Base-by-base conservation (phyloP, 2,797 vertebrate species). In the Labeo calbasu region DNA sequence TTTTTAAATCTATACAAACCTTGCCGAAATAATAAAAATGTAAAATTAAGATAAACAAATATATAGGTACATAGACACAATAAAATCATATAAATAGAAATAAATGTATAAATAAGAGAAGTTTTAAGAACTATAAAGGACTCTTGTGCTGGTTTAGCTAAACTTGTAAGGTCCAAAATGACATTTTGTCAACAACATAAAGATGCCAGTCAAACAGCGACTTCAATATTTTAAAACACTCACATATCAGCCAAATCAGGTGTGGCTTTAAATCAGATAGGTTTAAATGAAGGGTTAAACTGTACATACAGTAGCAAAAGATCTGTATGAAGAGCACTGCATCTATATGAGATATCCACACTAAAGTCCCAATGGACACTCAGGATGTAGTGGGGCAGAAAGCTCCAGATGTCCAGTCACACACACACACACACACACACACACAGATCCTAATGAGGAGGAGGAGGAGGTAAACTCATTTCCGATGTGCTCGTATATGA, bases 401-500 rank as follows among this genome's bases (percentile, higher is more conserved):
- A 63, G 63, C 50, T 28, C 14, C 61, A 23, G 23, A 73, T 77
- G 72, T 76, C n/a, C 25, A 75, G 25, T 51, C 61, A 66, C 46
- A 23, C 79, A 68, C 50, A 71, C 63, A 50, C 76, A 19, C 28
- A 32, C 63, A 50, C 76, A 19, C 28, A 32, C 28, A 32, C 19
- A 55, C 53, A 9, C 53, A 19, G 12, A 46, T 88, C 85, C 89
- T 88, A 91, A 86, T 91, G 21, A 57, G 21, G 55, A 57, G 87
- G 21, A 57, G 21, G 55, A 57, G 87, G 80, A 83, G 87, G 84
- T 86, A 79, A 87, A 81, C 51, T 12, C 25, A 68, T 23, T 68
- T 70, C 83, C 48, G 51, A 75, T 36, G 72, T 50, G 72, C 50
- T 75, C 50, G 11, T 75, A 50, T 75, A 36, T 12, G 28, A 21